Conservation (phyloP, 2,797 vertebrate species). For the Scolopax rusticola region DNA sequence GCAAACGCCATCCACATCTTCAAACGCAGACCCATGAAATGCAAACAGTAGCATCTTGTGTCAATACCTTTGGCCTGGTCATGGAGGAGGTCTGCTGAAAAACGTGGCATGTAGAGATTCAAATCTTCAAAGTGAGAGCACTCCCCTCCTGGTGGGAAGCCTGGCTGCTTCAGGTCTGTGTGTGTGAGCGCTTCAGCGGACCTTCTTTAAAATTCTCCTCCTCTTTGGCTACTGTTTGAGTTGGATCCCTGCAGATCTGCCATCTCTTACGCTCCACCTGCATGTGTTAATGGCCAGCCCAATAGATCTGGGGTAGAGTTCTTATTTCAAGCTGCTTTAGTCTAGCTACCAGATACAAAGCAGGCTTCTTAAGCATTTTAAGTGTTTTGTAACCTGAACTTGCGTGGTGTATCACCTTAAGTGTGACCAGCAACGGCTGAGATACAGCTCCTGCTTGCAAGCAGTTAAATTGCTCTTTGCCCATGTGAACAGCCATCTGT, state of each 20-base stretch:
- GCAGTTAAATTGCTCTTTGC: background rate
- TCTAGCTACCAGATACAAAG: background rate
- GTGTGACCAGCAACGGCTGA: background rate
- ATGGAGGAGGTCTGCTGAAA: constrained; percentile 10
- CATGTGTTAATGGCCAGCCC: background rate
- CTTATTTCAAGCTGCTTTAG: background rate
- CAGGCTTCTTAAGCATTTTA: background rate
- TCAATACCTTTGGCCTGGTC: constrained; percentile 7
- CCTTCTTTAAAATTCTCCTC: background rate
- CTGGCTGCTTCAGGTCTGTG: rapidly evolving
- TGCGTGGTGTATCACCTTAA: background rate
- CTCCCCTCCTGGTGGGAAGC: background rate
- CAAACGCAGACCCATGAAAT: constrained; percentile 23
- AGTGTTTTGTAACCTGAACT: background rate
- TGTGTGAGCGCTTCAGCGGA: background rate
- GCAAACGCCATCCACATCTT: constrained; percentile 42
- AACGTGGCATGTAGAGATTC: background rate
- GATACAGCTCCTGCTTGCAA: background rate
- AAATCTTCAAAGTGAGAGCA: constrained; percentile 9
- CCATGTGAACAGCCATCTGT: background rate
- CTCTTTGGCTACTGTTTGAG: background rate
- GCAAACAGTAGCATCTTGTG: constrained; percentile 44
- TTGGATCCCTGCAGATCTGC: background rate
- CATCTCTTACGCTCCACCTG: background rate
- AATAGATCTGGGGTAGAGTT: background rate